Percentiles rank a stretch among this genome's conserved stretches.
These are phyloP conservation scores for Camptogramma bilineatum DNA, from an alignment of 2,888 invertebrate species.

Conservation along the genomic window DNA sequence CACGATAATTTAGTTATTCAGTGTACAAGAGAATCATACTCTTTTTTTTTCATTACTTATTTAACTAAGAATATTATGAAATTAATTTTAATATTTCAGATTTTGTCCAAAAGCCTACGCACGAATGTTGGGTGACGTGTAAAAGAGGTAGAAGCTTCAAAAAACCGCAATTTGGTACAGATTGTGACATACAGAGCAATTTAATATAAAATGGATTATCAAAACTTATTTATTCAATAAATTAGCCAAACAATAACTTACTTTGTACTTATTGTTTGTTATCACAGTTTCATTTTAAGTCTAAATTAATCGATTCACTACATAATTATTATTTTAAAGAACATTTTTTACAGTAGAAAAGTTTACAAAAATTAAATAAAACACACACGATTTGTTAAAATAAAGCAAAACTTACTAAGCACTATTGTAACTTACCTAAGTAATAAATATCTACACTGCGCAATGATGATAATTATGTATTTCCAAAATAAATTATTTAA, in stretches of 20 bases:
- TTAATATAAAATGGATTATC: slow-evolving; percentile 52
- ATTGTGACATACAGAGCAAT: slow-evolving; percentile 60
- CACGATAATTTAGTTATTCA: too few relatives aligned
- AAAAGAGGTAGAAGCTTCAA: slow-evolving; percentile 79
- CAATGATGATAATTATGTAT: not conserved
- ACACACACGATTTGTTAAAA: not conserved
- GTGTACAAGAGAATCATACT: too few relatives aligned
- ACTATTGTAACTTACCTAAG: not conserved
- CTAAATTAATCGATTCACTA: slow-evolving; percentile 45
- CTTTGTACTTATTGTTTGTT: slow-evolving; percentile 79
- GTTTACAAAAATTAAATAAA: not conserved
- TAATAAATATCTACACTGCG: not conserved
- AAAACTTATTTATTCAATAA: slow-evolving; percentile 55
- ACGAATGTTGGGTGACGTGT: slow-evolving; percentile 81
- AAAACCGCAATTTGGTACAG: slow-evolving; percentile 65
- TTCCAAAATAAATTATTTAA: not conserved
- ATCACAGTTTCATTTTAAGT: slow-evolving; percentile 66
- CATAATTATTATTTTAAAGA: not conserved
- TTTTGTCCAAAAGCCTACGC: slow-evolving; percentile 71
- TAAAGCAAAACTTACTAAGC: not conserved
- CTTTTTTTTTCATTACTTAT: too few relatives aligned
- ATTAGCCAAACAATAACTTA: slow-evolving; percentile 78
- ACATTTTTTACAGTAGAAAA: not conserved
- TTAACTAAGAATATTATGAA: too few relatives aligned
- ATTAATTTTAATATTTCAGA: too few relatives aligned